Conservation (phyloP, 2,113 vertebrate genomes). For the Ceyx margarethae region DNA sequence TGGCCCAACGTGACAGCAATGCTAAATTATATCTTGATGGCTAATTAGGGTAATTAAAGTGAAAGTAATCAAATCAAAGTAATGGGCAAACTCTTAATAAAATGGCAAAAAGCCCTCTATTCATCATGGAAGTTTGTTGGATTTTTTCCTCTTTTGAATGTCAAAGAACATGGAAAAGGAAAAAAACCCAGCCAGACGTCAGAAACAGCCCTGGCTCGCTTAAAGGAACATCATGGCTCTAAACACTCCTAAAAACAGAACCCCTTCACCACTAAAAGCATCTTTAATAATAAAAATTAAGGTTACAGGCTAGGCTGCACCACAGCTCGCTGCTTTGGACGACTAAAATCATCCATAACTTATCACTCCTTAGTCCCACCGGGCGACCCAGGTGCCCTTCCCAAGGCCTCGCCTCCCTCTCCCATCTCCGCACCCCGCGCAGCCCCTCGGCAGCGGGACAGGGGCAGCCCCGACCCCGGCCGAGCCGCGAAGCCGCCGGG, state of each 20-base stretch:
- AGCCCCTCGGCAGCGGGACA: not conserved
- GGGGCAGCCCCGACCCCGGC: too few relatives aligned
- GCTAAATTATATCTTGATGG: constrained; percentile 41
- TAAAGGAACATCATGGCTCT: not conserved
- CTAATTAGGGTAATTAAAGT: constrained; percentile 69
- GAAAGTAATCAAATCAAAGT: constrained; percentile 59
- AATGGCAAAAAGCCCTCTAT: not conserved
- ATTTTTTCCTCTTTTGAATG: not conserved
- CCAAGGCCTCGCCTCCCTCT: fast-evolving
- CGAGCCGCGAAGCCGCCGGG: not conserved
- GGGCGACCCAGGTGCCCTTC: not conserved
- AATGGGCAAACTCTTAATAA: constrained; percentile 43
- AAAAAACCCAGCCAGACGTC: not conserved
- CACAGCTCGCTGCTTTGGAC: not conserved
- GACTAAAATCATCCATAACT: too few relatives aligned
- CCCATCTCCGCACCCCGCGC: not conserved
- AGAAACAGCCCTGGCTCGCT: not conserved
- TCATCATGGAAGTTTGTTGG: not conserved
- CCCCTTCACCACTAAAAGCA: fast-evolving
- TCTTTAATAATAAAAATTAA: not conserved
- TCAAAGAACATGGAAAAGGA: not conserved
- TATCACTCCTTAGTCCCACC: fast-evolving
- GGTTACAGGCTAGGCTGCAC: not conserved
- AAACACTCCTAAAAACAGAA: not conserved
- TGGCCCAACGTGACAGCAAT: constrained; percentile 12